Evolutionary conservation across 2,113 vertebrate species (phyloP).

Genomic region (Aplodontia rufa): DNA sequence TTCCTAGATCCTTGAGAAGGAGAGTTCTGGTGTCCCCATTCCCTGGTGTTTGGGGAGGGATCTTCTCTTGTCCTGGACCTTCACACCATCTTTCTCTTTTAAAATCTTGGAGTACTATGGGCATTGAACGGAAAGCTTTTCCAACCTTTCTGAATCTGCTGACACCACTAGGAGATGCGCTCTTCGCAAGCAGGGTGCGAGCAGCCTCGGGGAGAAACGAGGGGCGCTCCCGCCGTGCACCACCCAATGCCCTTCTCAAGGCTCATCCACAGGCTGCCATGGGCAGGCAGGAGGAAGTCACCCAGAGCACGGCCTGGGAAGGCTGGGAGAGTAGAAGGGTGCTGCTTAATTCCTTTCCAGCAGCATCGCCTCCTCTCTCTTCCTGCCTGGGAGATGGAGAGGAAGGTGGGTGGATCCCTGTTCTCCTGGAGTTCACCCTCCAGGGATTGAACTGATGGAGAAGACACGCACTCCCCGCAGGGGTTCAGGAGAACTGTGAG

Average conservation of each 20-base stretch:
- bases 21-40: accelerated
- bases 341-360: too few relatives aligned
- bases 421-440: accelerated
- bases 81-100: neutral
- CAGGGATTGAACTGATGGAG: accelerated
- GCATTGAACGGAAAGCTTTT: neutral
- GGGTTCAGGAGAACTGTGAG: accelerated
- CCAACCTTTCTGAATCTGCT: neutral
- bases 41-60: accelerated
- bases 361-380: too few relatives aligned
- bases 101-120: neutral
- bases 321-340: accelerated
- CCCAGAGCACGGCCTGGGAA: accelerated
- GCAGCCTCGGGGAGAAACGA: too few relatives aligned
- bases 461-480: neutral
- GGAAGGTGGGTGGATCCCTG: accelerated
- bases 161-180: too few relatives aligned
- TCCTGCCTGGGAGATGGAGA: neutral
- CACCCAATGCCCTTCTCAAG: too few relatives aligned
- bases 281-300: accelerated
- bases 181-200: neutral
- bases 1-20: accelerated
- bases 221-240: neutral
- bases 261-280: accelerated
- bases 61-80: neutral